phyloP scores from a whole-genome alignment of 1,140 invertebrate species.

The Epicauta chinensis region DNA sequence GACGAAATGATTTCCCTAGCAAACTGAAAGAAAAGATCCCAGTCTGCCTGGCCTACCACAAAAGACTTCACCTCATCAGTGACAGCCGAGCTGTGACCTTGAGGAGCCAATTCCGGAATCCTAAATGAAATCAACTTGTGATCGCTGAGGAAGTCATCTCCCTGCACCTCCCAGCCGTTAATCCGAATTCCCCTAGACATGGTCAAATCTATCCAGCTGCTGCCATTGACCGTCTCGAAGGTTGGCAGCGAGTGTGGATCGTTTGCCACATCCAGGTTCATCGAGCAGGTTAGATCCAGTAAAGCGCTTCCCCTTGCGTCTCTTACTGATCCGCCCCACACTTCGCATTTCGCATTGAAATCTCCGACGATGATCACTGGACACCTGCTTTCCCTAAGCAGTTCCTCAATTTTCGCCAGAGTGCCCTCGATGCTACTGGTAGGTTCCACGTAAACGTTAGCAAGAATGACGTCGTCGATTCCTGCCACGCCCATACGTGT shows the following conservation, averaged over 20 bases:
- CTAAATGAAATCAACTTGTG: no score
- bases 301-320: slow-evolving; percentile 20
- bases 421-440: not conserved
- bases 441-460: slow-evolving; percentile 1
- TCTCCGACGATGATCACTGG: slow-evolving; percentile 19
- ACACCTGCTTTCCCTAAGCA: not conserved
- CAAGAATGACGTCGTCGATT: not conserved
- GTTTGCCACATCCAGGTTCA: slow-evolving; percentile 4
- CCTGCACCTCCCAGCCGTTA: no score
- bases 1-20: no score
- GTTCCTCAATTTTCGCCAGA: not conserved
- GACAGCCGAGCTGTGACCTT: no score
- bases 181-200: no score
- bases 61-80: no score
- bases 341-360: slow-evolving; percentile 22
- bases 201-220: no score
- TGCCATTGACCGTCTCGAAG: slow-evolving; percentile 5
- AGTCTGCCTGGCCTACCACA: no score
- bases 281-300: not conserved
- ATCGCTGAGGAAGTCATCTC: no score
- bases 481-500: not conserved
- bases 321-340: slow-evolving; percentile 16
- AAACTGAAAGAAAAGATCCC: no score
- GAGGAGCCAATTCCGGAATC: no score
- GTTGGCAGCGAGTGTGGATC: not conserved